A percentile compares a stretch with the other conserved stretches of the same genome.
These are phyloP conservation scores for Apamea anceps DNA, from an alignment of 2,888 invertebrate genomes.

Conservation along the genomic window DNA sequence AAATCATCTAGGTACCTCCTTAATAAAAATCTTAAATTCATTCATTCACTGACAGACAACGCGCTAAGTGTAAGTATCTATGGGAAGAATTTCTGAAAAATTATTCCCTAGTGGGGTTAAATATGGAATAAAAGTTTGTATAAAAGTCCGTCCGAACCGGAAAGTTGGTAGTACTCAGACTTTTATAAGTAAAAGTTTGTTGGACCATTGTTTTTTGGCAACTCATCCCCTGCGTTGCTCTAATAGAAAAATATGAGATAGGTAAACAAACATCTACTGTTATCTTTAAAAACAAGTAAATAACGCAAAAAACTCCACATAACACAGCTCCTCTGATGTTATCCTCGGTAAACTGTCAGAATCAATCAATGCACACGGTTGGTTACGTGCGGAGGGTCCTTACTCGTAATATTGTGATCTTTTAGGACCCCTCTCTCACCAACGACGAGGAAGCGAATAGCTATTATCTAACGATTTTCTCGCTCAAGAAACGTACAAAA, in stretches of 20 bases:
- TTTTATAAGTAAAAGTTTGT: not conserved
- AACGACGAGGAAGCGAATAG: not conserved
- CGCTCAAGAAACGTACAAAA: not conserved
- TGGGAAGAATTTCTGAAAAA: not conserved
- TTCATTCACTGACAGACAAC: not conserved
- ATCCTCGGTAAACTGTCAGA: constrained; percentile 37
- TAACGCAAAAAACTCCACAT: not conserved
- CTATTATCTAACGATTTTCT: not conserved
- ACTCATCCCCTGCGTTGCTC: not conserved
- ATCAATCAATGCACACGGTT: constrained; percentile 37
- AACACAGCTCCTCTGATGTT: not conserved
- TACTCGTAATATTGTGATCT: constrained; percentile 38
- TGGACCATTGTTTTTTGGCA: not conserved
- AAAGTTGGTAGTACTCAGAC: not conserved
- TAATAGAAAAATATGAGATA: not conserved
- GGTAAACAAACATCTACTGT: not conserved
- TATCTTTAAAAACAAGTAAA: not conserved
- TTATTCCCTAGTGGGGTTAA: not conserved
- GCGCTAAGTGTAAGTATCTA: not conserved
- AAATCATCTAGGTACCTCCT: not conserved
- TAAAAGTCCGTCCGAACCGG: not conserved
- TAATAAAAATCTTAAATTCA: not conserved
- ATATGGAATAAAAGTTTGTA: not conserved
- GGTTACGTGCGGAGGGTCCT: constrained; percentile 25
- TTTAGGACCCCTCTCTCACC: not conserved